Base-by-base conservation (phyloP, 2,113 vertebrate genomes). In the Typhlomys cinereus region DNA sequence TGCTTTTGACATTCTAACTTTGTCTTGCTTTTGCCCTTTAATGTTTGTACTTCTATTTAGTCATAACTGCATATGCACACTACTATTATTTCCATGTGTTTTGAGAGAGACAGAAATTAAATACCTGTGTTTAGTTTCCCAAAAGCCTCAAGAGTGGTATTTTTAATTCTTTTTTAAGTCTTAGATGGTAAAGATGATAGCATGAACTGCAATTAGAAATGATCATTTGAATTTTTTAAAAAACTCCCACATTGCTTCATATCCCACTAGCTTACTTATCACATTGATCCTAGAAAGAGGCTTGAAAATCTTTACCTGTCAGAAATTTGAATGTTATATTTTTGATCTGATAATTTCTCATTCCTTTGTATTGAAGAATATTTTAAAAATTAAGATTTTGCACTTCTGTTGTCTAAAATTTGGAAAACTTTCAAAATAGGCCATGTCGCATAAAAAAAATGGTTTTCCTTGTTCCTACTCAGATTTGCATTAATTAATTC, bases 401-500 rank as follows among this genome's bases (percentile, higher is more conserved):
- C 62, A 39, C 20, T 83, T 15, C 7, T 6, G 4, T 92, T 78
- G 44, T 74, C 84, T 57, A 34, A 88, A 96, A 10, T 59, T 21
- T 67, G 50, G 21, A 95, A 94, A 96, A 80, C 78, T 95, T 82
- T 94, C 44, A 83, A 79, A 92, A 88, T 79, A 96, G 67, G 27
- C 36, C 78, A 73, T 75, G 94, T 86, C 57, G 96, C 76, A 84
- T 88, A 78, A 91, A 93, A 94, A 88, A 93, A 94, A 78, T 95
- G 89, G 76, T 52, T 27, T 95, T 52, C 57, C 85, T 97, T 96
- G 76, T 75, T 95, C 84, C 92, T 94, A 27, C 21, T 90, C 95
- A 79, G 95, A 94, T 92, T 97, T 36, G 7, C 57, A 97, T 86
- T 97, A 94, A 94, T 95, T 93, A 95, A 83, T 92, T 95, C 88